These are phyloP conservation scores for Agrochola lota DNA, from an alignment of 2,888 invertebrate genomes.

Conservation along the genomic window DNA sequence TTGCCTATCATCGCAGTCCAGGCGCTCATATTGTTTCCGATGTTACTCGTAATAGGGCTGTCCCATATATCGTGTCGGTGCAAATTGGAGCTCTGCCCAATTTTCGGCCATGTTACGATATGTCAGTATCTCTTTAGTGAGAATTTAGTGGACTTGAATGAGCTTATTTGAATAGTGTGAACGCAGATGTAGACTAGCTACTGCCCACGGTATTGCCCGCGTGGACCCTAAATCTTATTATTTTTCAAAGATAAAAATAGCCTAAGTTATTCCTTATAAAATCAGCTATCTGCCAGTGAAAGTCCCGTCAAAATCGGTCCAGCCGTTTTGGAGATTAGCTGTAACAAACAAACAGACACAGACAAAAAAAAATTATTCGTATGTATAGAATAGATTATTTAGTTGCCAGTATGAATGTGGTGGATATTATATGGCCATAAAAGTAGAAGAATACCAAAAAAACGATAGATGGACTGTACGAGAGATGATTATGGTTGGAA, in stretches of 20 bases:
- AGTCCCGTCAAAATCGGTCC: no score
- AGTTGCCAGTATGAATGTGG: neutral
- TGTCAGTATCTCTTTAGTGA: conserved; percentile 24
- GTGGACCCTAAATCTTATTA: no score
- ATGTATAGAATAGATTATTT: no score
- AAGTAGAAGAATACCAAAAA: neutral
- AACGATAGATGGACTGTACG: neutral
- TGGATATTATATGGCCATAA: neutral
- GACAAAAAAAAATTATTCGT: no score
- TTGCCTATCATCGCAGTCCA: conserved; percentile 58
- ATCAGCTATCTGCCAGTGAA: no score
- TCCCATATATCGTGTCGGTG: conserved; percentile 25
- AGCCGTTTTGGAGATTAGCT: no score
- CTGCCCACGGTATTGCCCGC: no score
- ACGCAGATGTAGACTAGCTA: neutral
- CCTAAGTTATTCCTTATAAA: no score
- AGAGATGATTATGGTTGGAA: neutral
- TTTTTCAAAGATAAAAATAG: no score
- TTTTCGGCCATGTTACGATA: conserved; percentile 31
- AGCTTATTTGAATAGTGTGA: neutral
- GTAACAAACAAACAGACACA: no score
- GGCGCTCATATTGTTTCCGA: conserved; percentile 59
- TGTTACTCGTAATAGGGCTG: conserved; percentile 46
- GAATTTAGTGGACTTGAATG: conserved; percentile 18
- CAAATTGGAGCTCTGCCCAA: conserved; percentile 47